Evolutionary conservation across 1,140 invertebrate genomes (phyloP), one percentile per base, ranked within the genome.

Genomic region (Aphelenchoides fujianensis): DNA sequence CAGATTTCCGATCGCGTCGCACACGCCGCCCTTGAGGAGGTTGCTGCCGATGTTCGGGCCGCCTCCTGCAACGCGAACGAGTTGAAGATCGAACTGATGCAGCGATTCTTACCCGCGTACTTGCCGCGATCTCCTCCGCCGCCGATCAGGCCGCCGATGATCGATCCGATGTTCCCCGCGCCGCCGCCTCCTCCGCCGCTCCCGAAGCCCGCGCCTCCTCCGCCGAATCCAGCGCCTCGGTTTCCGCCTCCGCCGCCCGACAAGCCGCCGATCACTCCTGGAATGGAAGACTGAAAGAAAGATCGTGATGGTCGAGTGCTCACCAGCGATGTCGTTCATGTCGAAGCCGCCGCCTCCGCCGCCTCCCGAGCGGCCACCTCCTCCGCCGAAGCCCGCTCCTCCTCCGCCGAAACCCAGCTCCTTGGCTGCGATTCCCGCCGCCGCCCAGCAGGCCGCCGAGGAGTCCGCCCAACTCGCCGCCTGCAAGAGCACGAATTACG

Each of bases 1-100:
- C 37, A 83, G 66, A 68, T 83, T 79, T 54, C 81, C 82, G 48
- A 83, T 84, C 36, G 84, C 67, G 32, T 84, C 78, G 34, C 78
- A 78, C 27, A 83, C 75, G 35, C 82, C 82, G 34, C 82, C 82
- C 52, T 74, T 76, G 3, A 83, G 64, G 16, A 71, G 72, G 52
- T 77, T 72, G 16, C 76, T 76, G 19, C 80, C 75, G 7, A 82
- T 68, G 55, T 84, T 84, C 19, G 35, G 23, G 64, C 79, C 79
- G 63, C 79, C 79, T 2, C 80, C 57, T 35, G 34, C 27, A 66
- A 66, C 30, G 30, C 5, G n/a, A n/a, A 19, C 32, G 5, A 66
- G 62, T 41, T 7, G 30, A 66, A 66, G 5, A 66, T 41, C 5
- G 27, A 66, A 5, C 5, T 54, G 63, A 66, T 48, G 32, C 57